Percentiles rank a stretch among this genome's conserved stretches.
Conservation (phyloP, 2,797 vertebrate genomes). For the Peromyscus nudipes region DNA sequence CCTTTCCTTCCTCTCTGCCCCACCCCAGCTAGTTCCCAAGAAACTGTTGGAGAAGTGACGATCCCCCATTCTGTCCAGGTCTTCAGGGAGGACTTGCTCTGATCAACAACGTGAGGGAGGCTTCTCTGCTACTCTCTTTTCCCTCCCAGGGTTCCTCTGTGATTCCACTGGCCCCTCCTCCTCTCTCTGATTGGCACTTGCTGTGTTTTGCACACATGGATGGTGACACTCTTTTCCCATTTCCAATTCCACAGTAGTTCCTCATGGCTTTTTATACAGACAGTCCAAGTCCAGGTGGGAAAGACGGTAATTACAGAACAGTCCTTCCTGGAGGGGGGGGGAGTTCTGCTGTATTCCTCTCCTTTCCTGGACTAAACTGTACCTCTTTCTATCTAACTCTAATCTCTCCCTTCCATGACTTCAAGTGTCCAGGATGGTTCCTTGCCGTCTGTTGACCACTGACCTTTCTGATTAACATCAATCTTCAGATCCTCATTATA, state of each 20-base stretch:
- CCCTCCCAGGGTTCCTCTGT: background rate
- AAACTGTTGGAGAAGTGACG: slow-evolving; percentile 19
- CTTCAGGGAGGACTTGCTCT: slow-evolving; percentile 8
- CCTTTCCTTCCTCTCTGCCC: background rate
- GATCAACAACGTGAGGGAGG: background rate
- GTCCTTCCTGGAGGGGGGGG: background rate
- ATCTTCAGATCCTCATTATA: background rate
- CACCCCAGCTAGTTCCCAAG: slow-evolving; percentile 11
- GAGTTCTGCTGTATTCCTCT: background rate
- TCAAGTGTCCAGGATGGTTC: background rate
- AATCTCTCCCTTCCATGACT: background rate
- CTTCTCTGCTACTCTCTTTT: slow-evolving; percentile 2
- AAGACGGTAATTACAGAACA: background rate
- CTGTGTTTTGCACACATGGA: background rate
- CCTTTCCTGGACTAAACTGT: background rate
- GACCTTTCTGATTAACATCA: background rate
- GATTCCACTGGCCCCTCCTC: background rate
- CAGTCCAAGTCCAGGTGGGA: slow-evolving; percentile 13
- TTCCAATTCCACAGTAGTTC: background rate
- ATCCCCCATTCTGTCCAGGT: background rate
- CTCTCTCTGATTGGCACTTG: background rate
- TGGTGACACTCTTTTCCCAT: background rate
- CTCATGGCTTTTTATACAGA: slow-evolving; percentile 28
- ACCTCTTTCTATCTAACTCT: background rate
- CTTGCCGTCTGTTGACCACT: background rate